phyloP scores from a whole-genome alignment of 2,797 vertebrate genomes.

The Uromys caudimaculatus region DNA sequence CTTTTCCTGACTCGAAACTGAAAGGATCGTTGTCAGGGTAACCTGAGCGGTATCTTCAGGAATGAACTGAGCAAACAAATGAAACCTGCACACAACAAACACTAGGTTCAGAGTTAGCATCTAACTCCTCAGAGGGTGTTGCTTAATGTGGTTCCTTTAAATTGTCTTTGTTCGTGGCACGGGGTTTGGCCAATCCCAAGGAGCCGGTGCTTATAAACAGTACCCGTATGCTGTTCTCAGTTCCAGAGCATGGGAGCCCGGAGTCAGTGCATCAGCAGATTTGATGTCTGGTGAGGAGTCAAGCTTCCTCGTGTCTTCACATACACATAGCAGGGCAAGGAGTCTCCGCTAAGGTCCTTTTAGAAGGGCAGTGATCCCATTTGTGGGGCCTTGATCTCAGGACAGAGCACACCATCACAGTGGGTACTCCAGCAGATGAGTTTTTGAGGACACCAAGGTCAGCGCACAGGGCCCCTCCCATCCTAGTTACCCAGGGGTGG shows the following conservation, averaged over 20 bases:
- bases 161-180: background rate
- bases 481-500: background rate
- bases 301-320: background rate
- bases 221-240: accelerated
- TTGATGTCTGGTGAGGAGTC: background rate
- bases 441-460: no score
- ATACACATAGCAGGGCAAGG: no score
- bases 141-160: background rate
- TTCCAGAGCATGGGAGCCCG: background rate
- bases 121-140: accelerated
- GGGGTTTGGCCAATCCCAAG: background rate
- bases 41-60: background rate
- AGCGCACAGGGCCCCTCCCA: background rate
- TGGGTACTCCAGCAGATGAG: background rate
- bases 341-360: no score
- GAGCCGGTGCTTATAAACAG: background rate
- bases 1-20: background rate
- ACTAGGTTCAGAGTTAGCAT: accelerated
- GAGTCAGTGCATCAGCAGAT: no score
- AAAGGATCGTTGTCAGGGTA: accelerated
- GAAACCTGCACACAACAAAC: accelerated
- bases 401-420: no score
- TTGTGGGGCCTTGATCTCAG: background rate
- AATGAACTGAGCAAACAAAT: background rate
- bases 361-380: background rate